Evolutionary conservation across 2,113 vertebrate species (phyloP).

Genomic region (Ginglymostoma cirratum): DNA sequence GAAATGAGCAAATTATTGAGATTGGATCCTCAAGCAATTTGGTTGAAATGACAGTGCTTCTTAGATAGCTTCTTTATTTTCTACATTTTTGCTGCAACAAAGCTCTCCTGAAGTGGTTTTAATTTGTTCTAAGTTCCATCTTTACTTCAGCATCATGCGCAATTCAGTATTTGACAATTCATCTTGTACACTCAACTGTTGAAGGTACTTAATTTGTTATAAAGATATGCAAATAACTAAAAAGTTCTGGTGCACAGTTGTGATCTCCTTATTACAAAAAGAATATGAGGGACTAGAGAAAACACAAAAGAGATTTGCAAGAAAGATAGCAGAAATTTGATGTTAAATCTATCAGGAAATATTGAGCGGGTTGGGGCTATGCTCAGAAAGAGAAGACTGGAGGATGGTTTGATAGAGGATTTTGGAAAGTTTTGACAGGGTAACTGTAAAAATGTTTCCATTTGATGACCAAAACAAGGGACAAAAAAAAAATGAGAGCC

Average conservation of each 20-base stretch:
- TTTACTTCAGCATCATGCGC: neutral
- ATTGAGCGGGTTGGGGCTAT: neutral
- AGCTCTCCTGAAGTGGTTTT: neutral
- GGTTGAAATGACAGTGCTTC: neutral
- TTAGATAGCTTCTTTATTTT: neutral
- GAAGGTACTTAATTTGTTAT: neutral
- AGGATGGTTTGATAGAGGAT: neutral
- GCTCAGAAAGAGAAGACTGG: neutral
- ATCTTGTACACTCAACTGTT: neutral
- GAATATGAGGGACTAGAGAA: neutral
- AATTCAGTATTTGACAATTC: neutral
- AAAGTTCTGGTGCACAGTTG: neutral
- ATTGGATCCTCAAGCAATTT: neutral
- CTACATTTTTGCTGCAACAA: neutral
- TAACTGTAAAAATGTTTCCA: neutral
- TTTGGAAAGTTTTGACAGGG: neutral
- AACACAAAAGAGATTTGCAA: neutral
- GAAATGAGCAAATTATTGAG: neutral
- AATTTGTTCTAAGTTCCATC: neutral
- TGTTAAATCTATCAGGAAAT: neutral
- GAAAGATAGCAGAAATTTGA: neutral
- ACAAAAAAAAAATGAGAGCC: neutral
- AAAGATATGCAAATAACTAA: neutral
- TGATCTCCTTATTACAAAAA: neutral
- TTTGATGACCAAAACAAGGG: neutral